Conservation (phyloP, 2,888 invertebrate genomes). For the Ectemnius lituratus region DNA sequence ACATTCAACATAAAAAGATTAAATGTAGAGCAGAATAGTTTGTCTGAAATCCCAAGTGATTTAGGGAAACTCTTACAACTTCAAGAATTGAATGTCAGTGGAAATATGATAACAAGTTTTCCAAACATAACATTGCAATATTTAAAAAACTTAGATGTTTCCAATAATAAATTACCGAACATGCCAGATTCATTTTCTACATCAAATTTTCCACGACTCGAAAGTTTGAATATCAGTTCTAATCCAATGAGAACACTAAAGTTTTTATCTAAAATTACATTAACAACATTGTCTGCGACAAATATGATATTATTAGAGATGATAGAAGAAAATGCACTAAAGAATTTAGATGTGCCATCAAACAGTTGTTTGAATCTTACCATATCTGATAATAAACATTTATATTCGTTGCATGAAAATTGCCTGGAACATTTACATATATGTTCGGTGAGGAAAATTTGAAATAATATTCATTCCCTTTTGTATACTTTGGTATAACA, state of each 20-base stretch:
- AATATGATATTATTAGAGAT: constrained; percentile 55
- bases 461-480: constrained; percentile 65
- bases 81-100: constrained; percentile 64
- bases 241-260: constrained; percentile 79
- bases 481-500: too few relatives aligned
- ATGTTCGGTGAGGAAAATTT: constrained; percentile 79
- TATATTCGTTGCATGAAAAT: constrained; percentile 75
- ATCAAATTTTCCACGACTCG: constrained; percentile 78
- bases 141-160: constrained; percentile 79
- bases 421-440: constrained; percentile 77
- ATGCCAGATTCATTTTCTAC: constrained; percentile 78
- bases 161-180: constrained; percentile 78
- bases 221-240: constrained; percentile 79
- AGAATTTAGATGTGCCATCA: constrained; percentile 73
- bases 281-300: constrained; percentile 78
- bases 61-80: constrained; percentile 45
- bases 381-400: constrained; percentile 78
- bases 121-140: constrained; percentile 77
- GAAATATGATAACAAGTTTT: constrained; percentile 76
- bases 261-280: constrained; percentile 78
- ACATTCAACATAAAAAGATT: constrained; percentile 52
- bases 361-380: constrained; percentile 79
- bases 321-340: constrained; percentile 78
- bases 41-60: constrained; percentile 49
- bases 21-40: constrained; percentile 63